Evolutionary conservation across 2,888 invertebrate species (phyloP), one percentile per base, ranked within the genome.

Genomic region (Hermodice carunculata): DNA sequence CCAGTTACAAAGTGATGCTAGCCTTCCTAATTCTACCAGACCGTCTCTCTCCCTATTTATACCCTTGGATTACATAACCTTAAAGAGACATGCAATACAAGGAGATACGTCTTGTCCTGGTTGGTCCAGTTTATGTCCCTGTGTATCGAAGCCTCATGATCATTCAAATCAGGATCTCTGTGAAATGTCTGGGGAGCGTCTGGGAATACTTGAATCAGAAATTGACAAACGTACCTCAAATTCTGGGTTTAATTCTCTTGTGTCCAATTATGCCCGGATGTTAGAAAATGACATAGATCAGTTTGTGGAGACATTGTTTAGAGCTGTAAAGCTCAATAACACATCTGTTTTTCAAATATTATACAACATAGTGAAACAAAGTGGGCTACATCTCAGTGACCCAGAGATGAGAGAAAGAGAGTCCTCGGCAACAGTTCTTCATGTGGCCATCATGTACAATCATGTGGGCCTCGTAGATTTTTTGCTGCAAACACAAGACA

Each of bases 181-280:
- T n/a, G n/a, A n/a, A n/a, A n/a, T n/a, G n/a, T n/a, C n/a, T n/a
- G n/a, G n/a, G n/a, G n/a, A n/a, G n/a, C n/a, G n/a, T n/a, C n/a
- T n/a, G n/a, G n/a, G n/a, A n/a, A n/a, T n/a, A n/a, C n/a, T n/a
- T n/a, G n/a, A n/a, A n/a, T n/a, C n/a, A n/a, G n/a, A n/a, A n/a
- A n/a, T n/a, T 11, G 37, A 17, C 37, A 37, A 37, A 37, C 17
- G 17, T 14, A 37, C 11, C 11, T 14, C 17, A 8, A 14, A 37
- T 14, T n/a, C 72, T 11, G 71, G 64, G 3, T 44, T 67, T n/a
- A 44, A 63, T 28, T 56, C 66, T 1, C 56, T 72, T 17, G 69
- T 72, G 8, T 70, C 70, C n/a, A 72, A 71, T 53, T 72, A 72
- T 46, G 72, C 72, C 24, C 51, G 63, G 28, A 72, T 72, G 72